Conservation (phyloP, 2,797 vertebrate species). For the Psittacula derbiana region DNA sequence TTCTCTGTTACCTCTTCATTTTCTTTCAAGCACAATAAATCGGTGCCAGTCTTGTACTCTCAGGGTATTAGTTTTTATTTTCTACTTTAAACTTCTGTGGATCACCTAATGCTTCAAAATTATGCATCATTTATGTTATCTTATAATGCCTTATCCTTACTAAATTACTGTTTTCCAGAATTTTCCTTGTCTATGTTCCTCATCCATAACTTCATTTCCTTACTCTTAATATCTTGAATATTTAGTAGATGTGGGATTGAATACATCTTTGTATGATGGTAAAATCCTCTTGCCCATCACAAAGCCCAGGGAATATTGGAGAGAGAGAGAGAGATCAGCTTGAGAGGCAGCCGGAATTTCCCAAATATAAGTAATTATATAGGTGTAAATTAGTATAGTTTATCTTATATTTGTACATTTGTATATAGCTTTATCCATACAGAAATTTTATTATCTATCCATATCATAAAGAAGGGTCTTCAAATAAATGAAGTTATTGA, state of each 20-base stretch:
- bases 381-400: not conserved
- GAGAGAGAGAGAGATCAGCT: not conserved
- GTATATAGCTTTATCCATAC: not conserved
- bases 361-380: not conserved
- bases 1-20: not conserved
- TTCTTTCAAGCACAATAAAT: not conserved
- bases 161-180: not conserved
- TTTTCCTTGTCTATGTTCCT: not conserved
- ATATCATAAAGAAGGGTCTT: not conserved
- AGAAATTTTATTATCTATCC: not conserved
- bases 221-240: not conserved
- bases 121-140: not conserved
- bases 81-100: not conserved
- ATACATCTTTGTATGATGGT: not conserved
- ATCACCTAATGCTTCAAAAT: not conserved
- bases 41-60: not conserved
- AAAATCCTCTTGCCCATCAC: not conserved
- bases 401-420: not conserved
- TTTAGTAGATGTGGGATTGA: not conserved
- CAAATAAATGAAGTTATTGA: not conserved
- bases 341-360: not conserved
- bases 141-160: not conserved
- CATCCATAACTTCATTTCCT: not conserved
- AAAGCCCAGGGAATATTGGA: not conserved
- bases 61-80: not conserved